These are phyloP conservation scores for Clinocottus analis DNA, from an alignment of 2,113 vertebrate genomes.

Conservation along the genomic window DNA sequence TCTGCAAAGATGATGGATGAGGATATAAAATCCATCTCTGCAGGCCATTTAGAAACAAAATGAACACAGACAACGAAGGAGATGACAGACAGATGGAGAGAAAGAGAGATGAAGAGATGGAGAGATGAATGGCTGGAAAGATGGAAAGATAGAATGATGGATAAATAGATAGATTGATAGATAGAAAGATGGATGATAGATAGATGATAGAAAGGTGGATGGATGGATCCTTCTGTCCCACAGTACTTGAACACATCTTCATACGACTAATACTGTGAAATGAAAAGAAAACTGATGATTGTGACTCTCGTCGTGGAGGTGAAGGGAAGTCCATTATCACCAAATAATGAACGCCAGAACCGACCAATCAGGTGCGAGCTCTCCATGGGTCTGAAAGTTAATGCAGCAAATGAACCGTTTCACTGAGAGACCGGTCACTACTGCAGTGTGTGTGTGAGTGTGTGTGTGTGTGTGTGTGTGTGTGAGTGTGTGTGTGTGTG, in stretches of 20 bases:
- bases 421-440: conserved; percentile 37
- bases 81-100: background rate
- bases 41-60: conserved; percentile 50
- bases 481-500: conserved; percentile 29
- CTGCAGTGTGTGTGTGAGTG: conserved; percentile 42
- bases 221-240: background rate
- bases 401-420: conserved; percentile 45
- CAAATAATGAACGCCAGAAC: background rate
- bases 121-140: background rate
- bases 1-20: conserved; percentile 72
- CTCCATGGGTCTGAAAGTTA: background rate
- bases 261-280: too few species aligned
- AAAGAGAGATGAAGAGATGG: background rate
- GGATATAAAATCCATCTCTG: conserved; percentile 64
- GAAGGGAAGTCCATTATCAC: background rate
- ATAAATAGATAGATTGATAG: background rate
- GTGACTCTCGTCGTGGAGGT: too few species aligned
- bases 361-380: background rate
- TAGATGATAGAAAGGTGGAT: background rate
- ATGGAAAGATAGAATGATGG: too few species aligned
- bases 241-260: background rate
- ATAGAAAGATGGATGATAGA: background rate
- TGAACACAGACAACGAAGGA: conserved; percentile 19
- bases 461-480: conserved; percentile 23
- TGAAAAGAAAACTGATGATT: too few species aligned